Base-by-base conservation (phyloP, 2,888 invertebrate species). In the Apamea crenata region DNA sequence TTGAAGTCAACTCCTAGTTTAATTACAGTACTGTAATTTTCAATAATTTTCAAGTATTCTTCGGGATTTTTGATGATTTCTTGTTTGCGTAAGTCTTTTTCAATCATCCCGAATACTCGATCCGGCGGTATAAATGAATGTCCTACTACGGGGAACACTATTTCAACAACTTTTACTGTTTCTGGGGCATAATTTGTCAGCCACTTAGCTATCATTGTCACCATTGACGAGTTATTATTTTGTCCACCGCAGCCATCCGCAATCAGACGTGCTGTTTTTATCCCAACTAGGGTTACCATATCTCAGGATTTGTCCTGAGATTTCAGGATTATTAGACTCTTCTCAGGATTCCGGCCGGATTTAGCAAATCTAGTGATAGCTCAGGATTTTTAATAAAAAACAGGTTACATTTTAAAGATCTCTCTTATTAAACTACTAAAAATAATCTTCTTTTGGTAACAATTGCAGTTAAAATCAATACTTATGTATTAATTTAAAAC, bases 211-310 rank as follows among this genome's bases (percentile, higher is more conserved):
- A 79, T 86, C 89, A 91, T 90, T 56, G 81, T 87, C 50, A 89
- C 63, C 80, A 92, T 81, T 16, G 81, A 89, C 10, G 88, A 83
- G 82, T 91, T 92, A 79, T 91, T 92, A 77, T 91, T 92, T 82
- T 92, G 91, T 32, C 89, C 91, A 40, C 83, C 90, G 77, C 91
- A 92, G 53, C 90, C 91, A 84, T 92, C 92, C 44, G 91, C 86
- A 56, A 91, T 80, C 50, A 93, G 83, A 40, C 90, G 87, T 74
- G 92, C 78, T 67, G 65, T 80, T 25, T 61, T 77, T n/a, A 88
- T 81, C 29, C 68, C 73, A 44, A 76, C 70, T 47, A 40, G 40
- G 40, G 36, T 36, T 36, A 36, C 36, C 36, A 36, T 36, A 36
- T 36, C 36, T 36, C 36, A 36, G 36, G 36, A 40, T 40, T 40